phyloP scores from a whole-genome alignment of 2,888 invertebrate species.

The Desoria tigrina region DNA sequence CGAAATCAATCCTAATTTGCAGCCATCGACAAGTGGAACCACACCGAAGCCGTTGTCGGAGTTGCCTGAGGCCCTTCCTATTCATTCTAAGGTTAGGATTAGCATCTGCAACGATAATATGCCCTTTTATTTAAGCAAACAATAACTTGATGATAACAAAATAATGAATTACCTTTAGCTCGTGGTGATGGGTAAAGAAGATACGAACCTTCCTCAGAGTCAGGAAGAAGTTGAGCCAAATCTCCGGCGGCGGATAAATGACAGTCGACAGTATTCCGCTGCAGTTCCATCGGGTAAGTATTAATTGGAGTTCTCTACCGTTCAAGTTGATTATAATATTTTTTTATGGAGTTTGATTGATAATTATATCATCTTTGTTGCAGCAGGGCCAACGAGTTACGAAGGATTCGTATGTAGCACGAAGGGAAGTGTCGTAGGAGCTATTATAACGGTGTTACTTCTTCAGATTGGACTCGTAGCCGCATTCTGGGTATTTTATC shows the following conservation, averaged over 20 bases:
- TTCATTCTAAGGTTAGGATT: conserved; percentile 53
- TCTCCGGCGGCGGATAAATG: conserved; percentile 51
- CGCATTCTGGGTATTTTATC: conserved; percentile 56
- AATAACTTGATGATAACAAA: too few species aligned
- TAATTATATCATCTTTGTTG: too few species aligned
- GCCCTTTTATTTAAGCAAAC: too few species aligned
- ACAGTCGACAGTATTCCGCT: conserved; percentile 46
- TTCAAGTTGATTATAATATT: neutral
- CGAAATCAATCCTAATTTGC: conserved; percentile 13
- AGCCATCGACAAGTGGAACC: conserved; percentile 35
- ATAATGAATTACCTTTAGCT: conserved; percentile 36
- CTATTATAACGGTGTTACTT: conserved; percentile 55
- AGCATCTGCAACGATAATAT: too few species aligned
- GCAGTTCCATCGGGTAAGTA: conserved; percentile 24
- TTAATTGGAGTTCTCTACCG: neutral
- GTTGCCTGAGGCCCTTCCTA: conserved; percentile 53
- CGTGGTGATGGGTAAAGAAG: conserved; percentile 51
- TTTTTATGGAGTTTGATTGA: too few species aligned
- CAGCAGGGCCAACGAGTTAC: conserved; percentile 21
- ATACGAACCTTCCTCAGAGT: conserved; percentile 48
- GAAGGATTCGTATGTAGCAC: conserved; percentile 55
- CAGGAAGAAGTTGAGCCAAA: conserved; percentile 43
- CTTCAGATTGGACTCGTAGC: conserved; percentile 55
- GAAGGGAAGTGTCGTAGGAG: conserved; percentile 56
- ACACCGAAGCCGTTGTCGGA: conserved; percentile 52